Evolutionary conservation across 2,113 vertebrate species (phyloP), one percentile per base, ranked within the genome.

Genomic region (Theropithecus gelada): DNA sequence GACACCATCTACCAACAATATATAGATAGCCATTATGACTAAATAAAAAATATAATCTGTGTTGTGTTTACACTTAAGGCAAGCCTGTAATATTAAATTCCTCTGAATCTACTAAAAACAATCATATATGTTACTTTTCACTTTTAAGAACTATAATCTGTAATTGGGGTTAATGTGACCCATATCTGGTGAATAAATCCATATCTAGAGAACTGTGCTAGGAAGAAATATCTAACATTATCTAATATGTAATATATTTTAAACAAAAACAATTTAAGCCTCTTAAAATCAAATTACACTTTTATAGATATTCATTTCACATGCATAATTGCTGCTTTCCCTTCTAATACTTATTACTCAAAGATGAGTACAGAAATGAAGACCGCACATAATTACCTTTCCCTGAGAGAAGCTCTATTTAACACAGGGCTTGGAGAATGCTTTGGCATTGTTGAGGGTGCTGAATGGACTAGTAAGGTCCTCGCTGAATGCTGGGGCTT

Each of bases 381-480:
- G 79, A 96, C 83, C 22, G 4, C 27, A 91, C 72, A 81, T 64
- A 64, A 64, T 98, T 98, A 99, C 99, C 99, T 99, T 98, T 99
- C 99, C 98, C 98, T 99, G 95, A 99, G 99, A 98, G 99, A 99
- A 59, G 98, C 98, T 87, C 97, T 98, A 86, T 97, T 98, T 93
- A 99, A 97, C 92, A 99, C 98, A 92, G 99, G 99, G 94, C 98
- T 99, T 20, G 22, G 96, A 96, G 97, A 98, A 94, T 96, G 98
- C 59, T 97, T 99, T 64, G 97, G 98, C 93, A 96, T 35, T 6
- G 98, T 97, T 40, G 97, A 95, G 79, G 98, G 97, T 97, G 98
- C 97, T 68, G 99, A 99, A 81, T 40, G 97, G 64, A 82, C 87
- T 55, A 98, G 97, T 80, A 97, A 98, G 97, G 88, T 97, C 91